phyloP scores from a whole-genome alignment of 2,888 invertebrate species.

The Arctia plantaginis region DNA sequence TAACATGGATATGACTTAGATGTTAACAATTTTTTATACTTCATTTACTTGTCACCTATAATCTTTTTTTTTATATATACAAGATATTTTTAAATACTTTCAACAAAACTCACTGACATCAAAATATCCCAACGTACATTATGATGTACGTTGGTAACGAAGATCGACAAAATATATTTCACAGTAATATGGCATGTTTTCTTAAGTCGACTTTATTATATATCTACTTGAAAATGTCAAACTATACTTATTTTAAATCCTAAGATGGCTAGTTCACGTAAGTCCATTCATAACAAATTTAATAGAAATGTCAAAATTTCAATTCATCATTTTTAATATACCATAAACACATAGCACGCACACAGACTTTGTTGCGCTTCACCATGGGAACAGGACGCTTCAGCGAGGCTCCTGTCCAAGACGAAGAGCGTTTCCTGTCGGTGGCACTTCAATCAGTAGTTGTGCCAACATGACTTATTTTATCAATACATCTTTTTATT shows the following conservation, averaged over 20 bases:
- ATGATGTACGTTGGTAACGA: conserved; percentile 27
- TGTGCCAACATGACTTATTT: background rate
- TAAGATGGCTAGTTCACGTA: conserved; percentile 42
- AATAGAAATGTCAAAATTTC: conserved; percentile 5
- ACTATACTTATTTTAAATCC: conserved; percentile 34
- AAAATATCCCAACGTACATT: conserved; percentile 49
- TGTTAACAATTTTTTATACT: conserved; percentile 73
- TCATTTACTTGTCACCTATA: conserved; percentile 58
- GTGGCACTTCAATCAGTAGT: background rate
- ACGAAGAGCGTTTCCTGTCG: background rate
- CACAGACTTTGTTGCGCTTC: background rate
- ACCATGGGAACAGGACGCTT: background rate
- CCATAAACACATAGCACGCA: background rate
- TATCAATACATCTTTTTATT: background rate
- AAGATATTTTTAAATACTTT: conserved; percentile 52
- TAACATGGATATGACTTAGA: conserved; percentile 84
- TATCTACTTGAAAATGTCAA: conserved; percentile 35
- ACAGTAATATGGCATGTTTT: conserved; percentile 53
- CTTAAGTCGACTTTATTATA: conserved; percentile 43
- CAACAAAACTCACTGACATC: conserved; percentile 57
- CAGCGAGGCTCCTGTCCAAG: background rate
- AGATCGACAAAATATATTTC: conserved; percentile 45
- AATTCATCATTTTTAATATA: background rate
- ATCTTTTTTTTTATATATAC: conserved; percentile 46
- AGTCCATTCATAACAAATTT: conserved; percentile 3